Evolutionary conservation across 2,113 vertebrate species (phyloP).

Genomic region (Callithrix jacchus): DNA sequence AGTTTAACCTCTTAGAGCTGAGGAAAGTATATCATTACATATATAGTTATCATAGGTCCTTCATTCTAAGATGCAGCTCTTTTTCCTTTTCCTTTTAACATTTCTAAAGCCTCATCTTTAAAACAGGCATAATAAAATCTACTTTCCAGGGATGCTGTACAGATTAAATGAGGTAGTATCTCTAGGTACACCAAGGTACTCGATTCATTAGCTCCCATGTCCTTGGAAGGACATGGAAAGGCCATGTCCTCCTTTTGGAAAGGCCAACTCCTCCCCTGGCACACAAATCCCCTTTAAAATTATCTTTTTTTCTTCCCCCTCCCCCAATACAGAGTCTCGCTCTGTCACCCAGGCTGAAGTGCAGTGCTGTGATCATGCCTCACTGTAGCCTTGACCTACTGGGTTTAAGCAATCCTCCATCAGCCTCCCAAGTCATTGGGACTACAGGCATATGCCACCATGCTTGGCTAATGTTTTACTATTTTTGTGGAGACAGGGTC

Average conservation of each 20-base stretch:
- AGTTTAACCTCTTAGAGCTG: conserved; percentile 18
- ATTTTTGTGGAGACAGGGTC: too few species aligned
- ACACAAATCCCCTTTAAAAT: background rate
- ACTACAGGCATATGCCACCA: too few species aligned
- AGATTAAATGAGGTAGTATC: conserved; percentile 17
- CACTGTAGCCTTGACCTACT: too few species aligned
- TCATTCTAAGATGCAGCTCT: background rate
- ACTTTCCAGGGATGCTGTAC: background rate
- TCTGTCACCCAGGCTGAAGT: too few species aligned
- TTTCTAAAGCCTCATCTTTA: conserved; percentile 38
- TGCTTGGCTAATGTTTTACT: too few species aligned
- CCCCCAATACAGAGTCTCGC: too few species aligned
- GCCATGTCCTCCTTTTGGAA: background rate
- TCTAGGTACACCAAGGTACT: background rate
- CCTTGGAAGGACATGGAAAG: background rate
- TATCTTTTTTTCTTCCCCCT: too few species aligned
- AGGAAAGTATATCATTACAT: background rate
- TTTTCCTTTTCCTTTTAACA: background rate
- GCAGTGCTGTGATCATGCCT: too few species aligned
- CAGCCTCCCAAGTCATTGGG: too few species aligned
- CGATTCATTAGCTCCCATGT: background rate
- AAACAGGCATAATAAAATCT: background rate
- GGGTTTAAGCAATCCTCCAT: too few species aligned
- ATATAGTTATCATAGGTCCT: background rate
- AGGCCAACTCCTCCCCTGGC: background rate